These are phyloP conservation scores for Microctonus hyperodae DNA, from an alignment of 2,888 invertebrate species.

Conservation along the genomic window DNA sequence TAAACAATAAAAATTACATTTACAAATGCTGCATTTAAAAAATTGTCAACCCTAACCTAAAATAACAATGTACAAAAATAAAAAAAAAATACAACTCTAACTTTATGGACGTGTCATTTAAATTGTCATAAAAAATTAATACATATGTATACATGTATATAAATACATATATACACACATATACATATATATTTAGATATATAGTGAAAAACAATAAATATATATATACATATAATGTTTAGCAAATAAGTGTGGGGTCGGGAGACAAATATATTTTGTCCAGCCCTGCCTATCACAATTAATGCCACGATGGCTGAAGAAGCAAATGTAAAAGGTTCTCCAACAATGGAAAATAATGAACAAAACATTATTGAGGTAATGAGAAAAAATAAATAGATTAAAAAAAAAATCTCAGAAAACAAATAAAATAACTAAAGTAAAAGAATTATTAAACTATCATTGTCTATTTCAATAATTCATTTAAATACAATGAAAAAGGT, in stretches of 20 bases:
- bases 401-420: slow-evolving; percentile 18
- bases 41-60: too few relatives aligned
- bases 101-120: too few relatives aligned
- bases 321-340: slow-evolving; percentile 55
- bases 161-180: not conserved
- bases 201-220: too few relatives aligned
- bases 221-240: not conserved
- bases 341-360: slow-evolving; percentile 57
- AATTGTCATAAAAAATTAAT: too few relatives aligned
- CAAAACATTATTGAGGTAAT: slow-evolving; percentile 56
- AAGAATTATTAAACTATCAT: not conserved
- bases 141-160: not conserved
- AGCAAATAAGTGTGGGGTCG: not conserved
- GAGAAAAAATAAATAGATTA: slow-evolving; percentile 30
- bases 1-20: too few relatives aligned
- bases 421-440: not conserved
- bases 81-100: too few relatives aligned
- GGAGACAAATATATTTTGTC: not conserved
- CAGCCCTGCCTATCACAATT: slow-evolving; percentile 11
- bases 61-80: too few relatives aligned
- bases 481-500: not conserved
- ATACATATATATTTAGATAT: not conserved
- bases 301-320: slow-evolving; percentile 63
- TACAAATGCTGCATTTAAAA: too few relatives aligned
- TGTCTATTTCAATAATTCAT: not conserved